Conservation (phyloP, 35 echinoderm and acorn worm genomes). For the Acanthaster planci region DNA sequence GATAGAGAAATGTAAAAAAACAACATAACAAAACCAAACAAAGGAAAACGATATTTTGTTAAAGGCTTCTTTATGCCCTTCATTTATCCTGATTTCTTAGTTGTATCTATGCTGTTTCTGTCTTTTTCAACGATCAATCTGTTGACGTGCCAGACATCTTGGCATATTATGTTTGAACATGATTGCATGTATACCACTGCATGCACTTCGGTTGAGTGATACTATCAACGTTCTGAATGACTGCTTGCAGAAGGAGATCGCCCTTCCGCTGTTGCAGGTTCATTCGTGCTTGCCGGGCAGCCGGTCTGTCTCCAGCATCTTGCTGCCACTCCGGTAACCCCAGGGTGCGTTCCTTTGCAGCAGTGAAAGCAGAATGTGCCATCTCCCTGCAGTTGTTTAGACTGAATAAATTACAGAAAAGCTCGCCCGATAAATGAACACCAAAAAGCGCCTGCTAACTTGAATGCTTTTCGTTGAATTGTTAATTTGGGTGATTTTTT, state of each 20-base stretch:
- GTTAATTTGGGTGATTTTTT: no score
- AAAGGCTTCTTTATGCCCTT: no score
- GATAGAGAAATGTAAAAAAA: no score
- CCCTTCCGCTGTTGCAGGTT: background rate
- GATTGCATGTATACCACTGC: background rate
- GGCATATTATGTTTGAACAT: background rate
- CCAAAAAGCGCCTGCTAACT: no score
- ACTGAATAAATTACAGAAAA: no score
- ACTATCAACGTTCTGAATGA: background rate
- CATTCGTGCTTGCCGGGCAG: background rate
- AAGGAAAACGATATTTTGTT: no score
- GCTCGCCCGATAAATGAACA: no score
- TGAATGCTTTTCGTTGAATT: no score
- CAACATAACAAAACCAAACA: no score
- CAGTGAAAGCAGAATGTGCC: background rate
- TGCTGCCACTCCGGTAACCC: background rate
- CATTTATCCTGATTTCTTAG: no score
- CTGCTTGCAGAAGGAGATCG: background rate
- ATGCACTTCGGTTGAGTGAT: background rate
- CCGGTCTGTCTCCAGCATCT: background rate
- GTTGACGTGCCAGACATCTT: background rate
- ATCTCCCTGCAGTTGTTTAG: conserved; percentile 1
- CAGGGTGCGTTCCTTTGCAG: background rate
- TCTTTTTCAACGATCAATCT: background rate
- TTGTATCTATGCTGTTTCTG: no score